Conservation (phyloP, 2,113 vertebrate genomes). For the Rhinogobius similis region DNA sequence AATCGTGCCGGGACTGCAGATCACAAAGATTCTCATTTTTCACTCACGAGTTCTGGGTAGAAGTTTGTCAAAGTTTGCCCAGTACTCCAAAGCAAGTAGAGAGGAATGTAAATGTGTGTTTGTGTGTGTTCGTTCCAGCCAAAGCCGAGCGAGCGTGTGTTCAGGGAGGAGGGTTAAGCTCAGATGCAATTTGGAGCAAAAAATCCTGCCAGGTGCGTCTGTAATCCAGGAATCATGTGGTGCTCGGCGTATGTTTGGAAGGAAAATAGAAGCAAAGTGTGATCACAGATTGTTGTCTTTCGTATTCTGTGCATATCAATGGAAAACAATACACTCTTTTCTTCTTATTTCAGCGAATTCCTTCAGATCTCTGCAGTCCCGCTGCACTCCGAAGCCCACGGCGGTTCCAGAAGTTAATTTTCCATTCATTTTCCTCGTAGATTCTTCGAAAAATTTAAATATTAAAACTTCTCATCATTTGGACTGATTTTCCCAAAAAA, state of each 20-base stretch:
- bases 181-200: neutral
- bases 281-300: neutral
- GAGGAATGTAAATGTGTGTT: neutral
- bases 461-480: no score
- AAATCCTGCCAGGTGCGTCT: slow-evolving; percentile 6
- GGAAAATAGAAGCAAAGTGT: neutral
- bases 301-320: neutral
- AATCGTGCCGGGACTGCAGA: neutral
- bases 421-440: no score
- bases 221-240: neutral
- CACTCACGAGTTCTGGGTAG: neutral
- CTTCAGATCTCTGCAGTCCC: no score
- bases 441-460: no score
- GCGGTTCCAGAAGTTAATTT: no score
- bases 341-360: no score
- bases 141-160: neutral
- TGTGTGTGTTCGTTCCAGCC: neutral
- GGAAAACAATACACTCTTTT: no score
- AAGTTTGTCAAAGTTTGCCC: neutral
- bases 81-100: neutral
- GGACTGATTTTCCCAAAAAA: no score
- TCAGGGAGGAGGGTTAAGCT: neutral
- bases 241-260: neutral
- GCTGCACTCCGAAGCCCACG: no score
- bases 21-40: neutral